These are phyloP conservation scores for Canis aureus DNA, from an alignment of 2,113 vertebrate genomes.

Conservation along the genomic window DNA sequence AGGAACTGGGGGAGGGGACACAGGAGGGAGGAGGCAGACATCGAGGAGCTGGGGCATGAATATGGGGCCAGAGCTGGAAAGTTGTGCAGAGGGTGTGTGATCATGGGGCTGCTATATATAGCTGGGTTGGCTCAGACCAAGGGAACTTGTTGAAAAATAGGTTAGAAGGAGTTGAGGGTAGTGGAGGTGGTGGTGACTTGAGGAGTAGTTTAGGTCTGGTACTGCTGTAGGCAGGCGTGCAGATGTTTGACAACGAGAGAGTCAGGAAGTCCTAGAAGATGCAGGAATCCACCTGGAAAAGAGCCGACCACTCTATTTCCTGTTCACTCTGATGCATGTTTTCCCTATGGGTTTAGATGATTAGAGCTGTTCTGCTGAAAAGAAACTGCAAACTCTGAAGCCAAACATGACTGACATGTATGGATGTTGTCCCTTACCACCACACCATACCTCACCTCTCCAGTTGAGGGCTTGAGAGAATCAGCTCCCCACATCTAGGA, in stretches of 20 bases:
- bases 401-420: not conserved
- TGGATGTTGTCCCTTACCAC: not conserved
- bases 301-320: not conserved
- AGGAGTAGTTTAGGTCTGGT: not conserved
- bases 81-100: not conserved
- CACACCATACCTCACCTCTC: not conserved
- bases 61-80: not conserved
- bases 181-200: not conserved
- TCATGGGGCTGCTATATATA: rapidly evolving
- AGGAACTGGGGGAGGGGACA: not conserved
- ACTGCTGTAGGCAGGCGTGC: not conserved
- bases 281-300: not conserved
- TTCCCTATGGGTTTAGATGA: not conserved
- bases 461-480: not conserved
- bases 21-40: not conserved
- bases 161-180: not conserved
- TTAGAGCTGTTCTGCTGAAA: not conserved
- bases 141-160: not conserved
- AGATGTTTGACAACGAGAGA: not conserved
- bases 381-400: not conserved
- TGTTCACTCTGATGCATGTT: not conserved
- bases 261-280: not conserved
- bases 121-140: not conserved
- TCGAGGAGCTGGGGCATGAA: not conserved
- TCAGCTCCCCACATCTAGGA: not conserved